phyloP scores from a whole-genome alignment of 2,888 invertebrate genomes.

The Archips crataeganus region DNA sequence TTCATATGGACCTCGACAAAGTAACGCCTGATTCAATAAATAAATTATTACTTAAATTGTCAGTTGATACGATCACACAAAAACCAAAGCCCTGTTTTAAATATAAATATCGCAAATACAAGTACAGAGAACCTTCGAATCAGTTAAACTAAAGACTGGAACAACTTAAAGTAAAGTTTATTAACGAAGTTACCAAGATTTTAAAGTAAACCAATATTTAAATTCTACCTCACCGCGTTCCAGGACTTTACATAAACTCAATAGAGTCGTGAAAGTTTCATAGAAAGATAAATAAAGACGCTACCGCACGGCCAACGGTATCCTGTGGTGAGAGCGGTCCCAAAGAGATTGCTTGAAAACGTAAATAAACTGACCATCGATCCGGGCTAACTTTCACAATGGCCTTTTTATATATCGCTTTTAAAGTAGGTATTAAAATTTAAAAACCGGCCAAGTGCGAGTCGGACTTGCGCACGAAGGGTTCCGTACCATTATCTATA shows the following conservation, averaged over 20 bases:
- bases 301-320: conserved; percentile 3
- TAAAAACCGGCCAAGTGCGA: too few relatives aligned
- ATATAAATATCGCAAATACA: background rate
- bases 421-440: too few relatives aligned
- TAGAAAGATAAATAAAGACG: conserved; percentile 31
- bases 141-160: conserved; percentile 27
- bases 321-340: conserved; percentile 12
- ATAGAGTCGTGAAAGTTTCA: conserved; percentile 31
- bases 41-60: too few relatives aligned
- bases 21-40: too few relatives aligned
- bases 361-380: conserved; percentile 3
- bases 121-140: background rate
- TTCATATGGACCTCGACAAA: too few relatives aligned
- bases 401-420: too few relatives aligned
- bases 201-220: conserved; percentile 41
- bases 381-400: background rate
- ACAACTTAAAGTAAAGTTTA: conserved; percentile 32
- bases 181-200: conserved; percentile 25
- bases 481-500: too few relatives aligned
- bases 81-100: background rate
- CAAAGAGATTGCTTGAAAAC: conserved; percentile 6
- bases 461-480: too few relatives aligned
- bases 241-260: conserved; percentile 33
- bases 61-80: too few relatives aligned
- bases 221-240: conserved; percentile 28